Conservation (phyloP, 1,140 invertebrate genomes). For the Mesaphorura yosii region DNA sequence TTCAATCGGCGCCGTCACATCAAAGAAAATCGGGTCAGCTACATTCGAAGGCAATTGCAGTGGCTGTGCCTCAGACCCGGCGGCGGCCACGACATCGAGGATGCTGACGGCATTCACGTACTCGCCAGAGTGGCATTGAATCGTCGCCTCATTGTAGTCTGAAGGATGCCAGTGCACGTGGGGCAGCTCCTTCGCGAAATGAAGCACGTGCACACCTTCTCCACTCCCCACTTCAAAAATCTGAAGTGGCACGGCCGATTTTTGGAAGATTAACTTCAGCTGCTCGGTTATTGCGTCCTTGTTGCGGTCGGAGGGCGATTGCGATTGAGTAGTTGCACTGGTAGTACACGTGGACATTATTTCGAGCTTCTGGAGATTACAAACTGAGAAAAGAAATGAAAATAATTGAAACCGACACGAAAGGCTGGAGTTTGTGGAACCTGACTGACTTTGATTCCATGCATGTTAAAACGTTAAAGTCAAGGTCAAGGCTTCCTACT, state of each 20-base stretch:
- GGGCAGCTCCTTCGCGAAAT: slow-evolving; percentile 61
- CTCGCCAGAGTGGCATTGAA: slow-evolving; percentile 53
- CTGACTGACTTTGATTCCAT: no score
- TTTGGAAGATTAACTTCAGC: slow-evolving; percentile 45
- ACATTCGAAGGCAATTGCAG: slow-evolving; percentile 62
- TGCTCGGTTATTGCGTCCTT: slow-evolving; percentile 61
- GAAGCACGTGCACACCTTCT: slow-evolving; percentile 60
- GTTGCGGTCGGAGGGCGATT: slow-evolving; percentile 67
- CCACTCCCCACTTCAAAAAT: slow-evolving; percentile 70
- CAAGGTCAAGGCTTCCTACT: no score
- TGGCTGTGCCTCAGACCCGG: no score
- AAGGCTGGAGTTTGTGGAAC: no score
- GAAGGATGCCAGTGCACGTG: slow-evolving; percentile 64
- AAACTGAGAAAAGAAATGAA: no score
- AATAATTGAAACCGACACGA: no score
- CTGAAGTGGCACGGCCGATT: slow-evolving; percentile 35
- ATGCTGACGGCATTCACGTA: no score
- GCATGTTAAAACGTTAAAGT: no score
- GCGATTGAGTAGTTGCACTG: no score
- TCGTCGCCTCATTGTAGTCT: slow-evolving; percentile 51
- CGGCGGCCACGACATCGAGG: no score
- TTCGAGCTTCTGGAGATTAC: no score
- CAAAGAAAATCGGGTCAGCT: slow-evolving; percentile 49
- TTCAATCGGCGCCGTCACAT: slow-evolving; percentile 48
- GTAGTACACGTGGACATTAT: no score